A percentile compares a stretch with the other conserved stretches of the same genome.
Conservation (phyloP, 2,797 vertebrate species). For the Delichon dasypus region DNA sequence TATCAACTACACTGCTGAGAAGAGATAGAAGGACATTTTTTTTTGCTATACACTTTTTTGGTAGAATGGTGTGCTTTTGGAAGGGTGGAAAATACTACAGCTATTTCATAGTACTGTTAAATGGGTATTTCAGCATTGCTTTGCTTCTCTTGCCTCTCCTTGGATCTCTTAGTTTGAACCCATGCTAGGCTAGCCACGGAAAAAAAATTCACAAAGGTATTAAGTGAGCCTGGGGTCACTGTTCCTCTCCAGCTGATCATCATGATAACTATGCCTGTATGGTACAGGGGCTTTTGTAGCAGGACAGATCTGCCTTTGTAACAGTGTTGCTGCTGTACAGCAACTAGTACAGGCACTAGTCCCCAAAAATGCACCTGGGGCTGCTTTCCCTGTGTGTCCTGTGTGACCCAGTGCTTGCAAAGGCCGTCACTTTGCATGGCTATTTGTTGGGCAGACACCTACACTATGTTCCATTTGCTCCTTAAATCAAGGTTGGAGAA, state of each 20-base stretch:
- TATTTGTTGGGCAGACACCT: not conserved
- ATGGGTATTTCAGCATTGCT: not conserved
- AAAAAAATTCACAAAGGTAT: not conserved
- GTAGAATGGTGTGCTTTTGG: not conserved
- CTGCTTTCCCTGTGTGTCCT: not conserved
- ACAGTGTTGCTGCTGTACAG: not conserved
- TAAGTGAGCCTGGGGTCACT: not conserved
- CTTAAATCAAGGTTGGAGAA: not conserved
- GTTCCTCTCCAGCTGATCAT: not conserved
- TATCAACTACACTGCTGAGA: not conserved
- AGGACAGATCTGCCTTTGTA: not conserved
- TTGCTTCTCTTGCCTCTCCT: not conserved
- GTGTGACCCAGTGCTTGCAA: not conserved
- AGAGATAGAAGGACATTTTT: not conserved
- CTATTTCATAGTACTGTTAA: not conserved
- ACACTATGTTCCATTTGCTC: not conserved
- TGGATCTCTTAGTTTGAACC: not conserved
- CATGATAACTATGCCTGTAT: fast-evolving
- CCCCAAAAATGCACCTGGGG: not conserved
- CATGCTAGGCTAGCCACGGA: not conserved
- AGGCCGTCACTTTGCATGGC: not conserved
- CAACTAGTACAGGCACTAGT: not conserved
- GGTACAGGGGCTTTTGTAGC: not conserved
- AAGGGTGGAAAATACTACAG: not conserved
- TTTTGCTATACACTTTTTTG: not conserved